Evolutionary conservation across 1,140 invertebrate genomes (phyloP).

Genomic region (Aphelinus certus): DNA sequence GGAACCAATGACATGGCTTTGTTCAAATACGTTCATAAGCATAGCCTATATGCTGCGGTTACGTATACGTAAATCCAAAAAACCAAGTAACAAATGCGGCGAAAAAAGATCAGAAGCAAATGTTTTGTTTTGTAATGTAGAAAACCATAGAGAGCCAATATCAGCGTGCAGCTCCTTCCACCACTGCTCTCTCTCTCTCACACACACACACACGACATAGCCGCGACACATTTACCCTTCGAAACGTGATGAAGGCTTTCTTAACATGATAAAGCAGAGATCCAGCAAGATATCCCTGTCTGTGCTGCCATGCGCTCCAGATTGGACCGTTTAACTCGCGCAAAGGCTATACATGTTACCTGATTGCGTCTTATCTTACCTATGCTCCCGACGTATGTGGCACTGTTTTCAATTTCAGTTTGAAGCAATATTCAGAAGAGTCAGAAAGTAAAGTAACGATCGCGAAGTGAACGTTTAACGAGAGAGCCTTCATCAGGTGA

Average conservation of each 20-base stretch:
- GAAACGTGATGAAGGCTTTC: slow-evolving; percentile 42
- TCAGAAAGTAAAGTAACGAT: no score
- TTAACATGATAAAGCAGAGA: background rate
- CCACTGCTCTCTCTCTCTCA: slow-evolving; percentile 48
- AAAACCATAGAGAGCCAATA: slow-evolving; percentile 58
- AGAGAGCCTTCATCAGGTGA: slow-evolving; percentile 26
- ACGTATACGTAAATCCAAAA: slow-evolving; percentile 37
- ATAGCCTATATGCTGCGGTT: slow-evolving; percentile 63
- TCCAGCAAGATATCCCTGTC: no score
- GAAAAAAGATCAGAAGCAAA: slow-evolving; percentile 59
- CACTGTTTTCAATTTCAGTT: no score
- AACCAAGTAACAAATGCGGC: slow-evolving; percentile 58
- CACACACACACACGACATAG: slow-evolving; percentile 19
- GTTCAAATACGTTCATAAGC: slow-evolving; percentile 51
- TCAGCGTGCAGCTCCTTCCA: slow-evolving; percentile 63
- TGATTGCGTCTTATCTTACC: no score
- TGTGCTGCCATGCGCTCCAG: no score
- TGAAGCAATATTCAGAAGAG: no score
- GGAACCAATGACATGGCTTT: slow-evolving; percentile 50
- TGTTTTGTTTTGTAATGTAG: slow-evolving; percentile 49
- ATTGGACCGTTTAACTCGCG: no score
- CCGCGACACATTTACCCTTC: slow-evolving; percentile 6
- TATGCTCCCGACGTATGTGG: no score
- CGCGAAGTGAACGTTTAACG: background rate
- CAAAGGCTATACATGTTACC: no score